Base-by-base conservation (phyloP, 2,797 vertebrate genomes). In the Rhabdomys pumilio region DNA sequence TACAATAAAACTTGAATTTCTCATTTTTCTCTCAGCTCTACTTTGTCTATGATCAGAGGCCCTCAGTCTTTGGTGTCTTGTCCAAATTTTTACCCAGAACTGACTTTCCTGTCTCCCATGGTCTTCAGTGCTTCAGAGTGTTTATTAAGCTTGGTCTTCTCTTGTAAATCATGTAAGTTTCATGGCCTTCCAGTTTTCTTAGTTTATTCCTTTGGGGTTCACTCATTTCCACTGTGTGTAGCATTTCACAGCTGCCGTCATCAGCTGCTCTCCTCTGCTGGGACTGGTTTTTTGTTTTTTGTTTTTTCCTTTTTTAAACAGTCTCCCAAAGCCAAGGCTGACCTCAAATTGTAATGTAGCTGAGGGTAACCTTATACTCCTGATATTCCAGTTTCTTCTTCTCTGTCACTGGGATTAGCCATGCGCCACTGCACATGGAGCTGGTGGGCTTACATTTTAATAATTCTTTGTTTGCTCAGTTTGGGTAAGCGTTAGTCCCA, bases 401-500 rank as follows among this genome's bases (percentile, higher is more conserved):
- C 31, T 61, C 57, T 8, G 24, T 29, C 5, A 22, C 55, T 26
- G 44, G 88, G 73, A 77, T 90, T 90, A 80, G 31, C 34, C 31
- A 79, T 79, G 44, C 41, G 6, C 38, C 53, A 63, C 41, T 47
- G 31, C 75, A 53, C 59, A 22, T 63, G 34, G 75, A 24, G 20
- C 61, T 63, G 20, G 34, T 96, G 94, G 87, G 20, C 95, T 98
- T 98, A 97, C 95, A 98, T 98, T 94, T 98, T 98, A 98, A 97
- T 97, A 97, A 94, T 89, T 97, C 90, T 89, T 95, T 98, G 97
- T 97, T 96, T 86, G 76, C 93, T 97, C 96, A 96, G 63, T 98
- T 98, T 97, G 97, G 97, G 96, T 98, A 97, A 93, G 94, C 92
- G 90, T 97, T 97, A 91, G 87, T 98, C 96, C 97, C 97, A 98